phyloP scores from a whole-genome alignment of 2,113 vertebrate species.

The Leptobrachium leishanense region DNA sequence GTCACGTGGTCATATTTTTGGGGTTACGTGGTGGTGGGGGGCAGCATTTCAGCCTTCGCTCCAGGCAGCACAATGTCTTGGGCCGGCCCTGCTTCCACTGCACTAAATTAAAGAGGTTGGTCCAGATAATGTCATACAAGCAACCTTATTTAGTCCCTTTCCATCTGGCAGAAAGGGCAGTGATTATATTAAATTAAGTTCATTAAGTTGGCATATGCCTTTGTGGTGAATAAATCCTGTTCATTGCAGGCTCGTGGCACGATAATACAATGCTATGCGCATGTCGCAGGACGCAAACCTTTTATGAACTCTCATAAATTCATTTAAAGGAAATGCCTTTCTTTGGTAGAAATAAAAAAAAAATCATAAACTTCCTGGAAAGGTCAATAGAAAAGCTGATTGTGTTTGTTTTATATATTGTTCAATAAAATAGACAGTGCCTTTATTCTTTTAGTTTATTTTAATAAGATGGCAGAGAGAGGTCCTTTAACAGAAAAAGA shows the following conservation, averaged over 20 bases:
- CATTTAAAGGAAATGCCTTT: conserved; percentile 20
- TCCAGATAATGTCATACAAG: not conserved
- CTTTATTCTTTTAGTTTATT: not conserved
- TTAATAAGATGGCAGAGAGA: not conserved
- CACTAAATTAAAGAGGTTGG: conserved; percentile 21
- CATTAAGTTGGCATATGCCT: conserved; percentile 30
- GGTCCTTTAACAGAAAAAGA: not conserved
- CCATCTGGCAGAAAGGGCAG: conserved; percentile 19
- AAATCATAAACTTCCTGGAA: conserved; percentile 22
- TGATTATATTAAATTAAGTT: conserved; percentile 34
- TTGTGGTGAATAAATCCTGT: not conserved
- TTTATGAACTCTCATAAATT: conserved; percentile 25
- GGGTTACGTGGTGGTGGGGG: no score
- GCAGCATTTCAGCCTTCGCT: no score
- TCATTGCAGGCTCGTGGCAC: conserved; percentile 2
- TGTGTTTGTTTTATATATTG: conserved; percentile 1
- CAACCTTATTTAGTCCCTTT: conserved; percentile 20
- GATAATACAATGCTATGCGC: conserved; percentile 10
- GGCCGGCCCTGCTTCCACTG: not conserved
- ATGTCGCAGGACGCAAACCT: conserved; percentile 16
- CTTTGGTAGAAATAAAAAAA: not conserved
- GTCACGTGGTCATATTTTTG: no score
- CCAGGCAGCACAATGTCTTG: no score
- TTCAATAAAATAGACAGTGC: not conserved
- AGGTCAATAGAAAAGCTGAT: conserved; percentile 15